phyloP scores from a whole-genome alignment of 1,140 invertebrate species.

The Chelonus insularis region DNA sequence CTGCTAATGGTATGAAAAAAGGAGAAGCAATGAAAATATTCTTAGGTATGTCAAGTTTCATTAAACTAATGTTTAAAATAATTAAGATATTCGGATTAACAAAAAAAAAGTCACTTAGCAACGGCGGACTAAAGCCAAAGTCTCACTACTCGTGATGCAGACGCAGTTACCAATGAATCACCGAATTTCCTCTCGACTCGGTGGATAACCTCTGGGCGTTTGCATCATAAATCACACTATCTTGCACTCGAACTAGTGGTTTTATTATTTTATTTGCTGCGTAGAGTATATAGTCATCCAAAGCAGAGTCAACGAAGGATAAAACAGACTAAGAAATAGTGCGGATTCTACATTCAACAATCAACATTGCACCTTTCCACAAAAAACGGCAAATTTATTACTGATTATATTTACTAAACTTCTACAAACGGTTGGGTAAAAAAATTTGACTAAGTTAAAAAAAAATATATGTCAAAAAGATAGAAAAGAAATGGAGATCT shows the following conservation, averaged over 20 bases:
- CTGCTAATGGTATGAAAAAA: too few species aligned
- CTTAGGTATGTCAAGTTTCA: too few species aligned
- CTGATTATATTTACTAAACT: too few species aligned
- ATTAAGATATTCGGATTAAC: neutral
- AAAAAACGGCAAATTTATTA: too few species aligned
- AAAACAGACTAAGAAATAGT: neutral
- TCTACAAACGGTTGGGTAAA: too few species aligned
- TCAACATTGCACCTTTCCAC: too few species aligned
- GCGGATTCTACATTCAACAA: too few species aligned
- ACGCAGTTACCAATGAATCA: slow-evolving; percentile 42
- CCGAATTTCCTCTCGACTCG: slow-evolving; percentile 38
- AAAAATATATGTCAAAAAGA: too few species aligned
- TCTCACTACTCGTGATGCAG: slow-evolving; percentile 18
- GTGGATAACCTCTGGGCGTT: slow-evolving; percentile 50
- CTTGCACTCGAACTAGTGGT: slow-evolving; percentile 38
- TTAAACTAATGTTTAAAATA: too few species aligned
- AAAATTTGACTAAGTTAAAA: too few species aligned
- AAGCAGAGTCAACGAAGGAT: slow-evolving; percentile 6
- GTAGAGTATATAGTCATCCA: slow-evolving; percentile 17
- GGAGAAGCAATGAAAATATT: too few species aligned
- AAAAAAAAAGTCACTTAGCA: slow-evolving; percentile 14
- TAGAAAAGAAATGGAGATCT: too few species aligned
- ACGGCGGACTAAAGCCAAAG: slow-evolving; percentile 16
- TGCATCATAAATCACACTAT: slow-evolving; percentile 53
- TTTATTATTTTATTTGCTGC: slow-evolving; percentile 50